phyloP scores from a whole-genome alignment of 2,888 invertebrate species.

The Cephonodes hylas region DNA sequence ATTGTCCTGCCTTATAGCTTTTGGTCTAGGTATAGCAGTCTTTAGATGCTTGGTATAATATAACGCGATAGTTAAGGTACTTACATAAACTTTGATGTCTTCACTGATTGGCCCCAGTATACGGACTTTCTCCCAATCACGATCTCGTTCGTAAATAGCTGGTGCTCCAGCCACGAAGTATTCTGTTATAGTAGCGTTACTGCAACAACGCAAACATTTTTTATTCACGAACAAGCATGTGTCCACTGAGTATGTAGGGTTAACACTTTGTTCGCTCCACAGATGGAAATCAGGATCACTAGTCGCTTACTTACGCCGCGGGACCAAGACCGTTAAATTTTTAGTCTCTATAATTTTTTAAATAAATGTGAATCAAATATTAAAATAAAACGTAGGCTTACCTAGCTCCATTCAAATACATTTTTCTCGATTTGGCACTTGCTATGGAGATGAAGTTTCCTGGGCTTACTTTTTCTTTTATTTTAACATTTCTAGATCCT shows the following conservation, averaged over 20 bases:
- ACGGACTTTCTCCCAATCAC: slow-evolving; percentile 89
- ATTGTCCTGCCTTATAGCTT: no score
- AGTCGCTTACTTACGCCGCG: no score
- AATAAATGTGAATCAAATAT: neutral
- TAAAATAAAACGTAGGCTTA: slow-evolving; percentile 54
- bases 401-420: slow-evolving; percentile 90
- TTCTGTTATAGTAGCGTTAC: slow-evolving; percentile 87
- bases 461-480: slow-evolving; percentile 88
- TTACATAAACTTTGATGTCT: slow-evolving; percentile 90
- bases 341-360: no score
- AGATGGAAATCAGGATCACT: no score
- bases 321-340: no score
- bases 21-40: no score
- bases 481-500: slow-evolving; percentile 89
- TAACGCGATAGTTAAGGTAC: slow-evolving; percentile 42
- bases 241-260: no score
- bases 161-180: slow-evolving; percentile 90
- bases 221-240: no score
- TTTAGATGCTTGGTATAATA: no score
- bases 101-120: slow-evolving; percentile 92
- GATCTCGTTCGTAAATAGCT: slow-evolving; percentile 88
- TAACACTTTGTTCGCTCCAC: no score
- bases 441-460: slow-evolving; percentile 91
- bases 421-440: slow-evolving; percentile 84
- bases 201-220: slow-evolving; percentile 45